These are phyloP conservation scores for Albula goreensis DNA, from an alignment of 2,113 vertebrate genomes.

Conservation along the genomic window DNA sequence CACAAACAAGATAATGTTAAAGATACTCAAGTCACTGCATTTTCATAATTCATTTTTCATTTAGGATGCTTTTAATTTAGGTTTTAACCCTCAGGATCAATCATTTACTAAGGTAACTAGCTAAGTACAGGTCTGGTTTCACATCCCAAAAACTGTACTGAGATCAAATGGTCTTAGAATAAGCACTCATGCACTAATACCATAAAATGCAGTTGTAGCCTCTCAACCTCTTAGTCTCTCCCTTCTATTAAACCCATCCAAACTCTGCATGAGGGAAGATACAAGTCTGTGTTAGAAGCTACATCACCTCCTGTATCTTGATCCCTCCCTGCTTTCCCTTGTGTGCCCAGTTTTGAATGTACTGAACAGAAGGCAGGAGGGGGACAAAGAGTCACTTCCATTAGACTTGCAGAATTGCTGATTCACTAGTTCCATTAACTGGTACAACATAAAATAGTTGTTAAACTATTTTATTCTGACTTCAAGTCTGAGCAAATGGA, in stretches of 20 bases:
- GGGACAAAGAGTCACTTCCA: constrained; percentile 7
- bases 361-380: not conserved
- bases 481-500: constrained; percentile 16
- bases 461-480: constrained; percentile 16
- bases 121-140: not conserved
- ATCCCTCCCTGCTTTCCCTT: not conserved
- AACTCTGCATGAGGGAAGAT: constrained; percentile 6
- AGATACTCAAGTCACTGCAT: not conserved
- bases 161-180: not conserved
- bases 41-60: not conserved
- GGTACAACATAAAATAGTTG: constrained; percentile 24
- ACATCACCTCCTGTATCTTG: constrained; percentile 4
- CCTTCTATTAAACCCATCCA: not conserved
- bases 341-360: not conserved
- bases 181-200: not conserved
- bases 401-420: constrained; percentile 25
- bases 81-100: not conserved
- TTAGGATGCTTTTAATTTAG: constrained; percentile 9
- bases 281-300: constrained; percentile 11
- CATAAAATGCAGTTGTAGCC: not conserved
- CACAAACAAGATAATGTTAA: constrained; percentile 4
- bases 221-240: constrained; percentile 5
- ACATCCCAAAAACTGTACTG: not conserved
- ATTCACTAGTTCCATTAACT: constrained; percentile 20
- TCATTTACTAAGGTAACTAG: constrained; percentile 21